phyloP scores from a whole-genome alignment of 2,797 vertebrate genomes.

The Tragelaphus eurycerus region DNA sequence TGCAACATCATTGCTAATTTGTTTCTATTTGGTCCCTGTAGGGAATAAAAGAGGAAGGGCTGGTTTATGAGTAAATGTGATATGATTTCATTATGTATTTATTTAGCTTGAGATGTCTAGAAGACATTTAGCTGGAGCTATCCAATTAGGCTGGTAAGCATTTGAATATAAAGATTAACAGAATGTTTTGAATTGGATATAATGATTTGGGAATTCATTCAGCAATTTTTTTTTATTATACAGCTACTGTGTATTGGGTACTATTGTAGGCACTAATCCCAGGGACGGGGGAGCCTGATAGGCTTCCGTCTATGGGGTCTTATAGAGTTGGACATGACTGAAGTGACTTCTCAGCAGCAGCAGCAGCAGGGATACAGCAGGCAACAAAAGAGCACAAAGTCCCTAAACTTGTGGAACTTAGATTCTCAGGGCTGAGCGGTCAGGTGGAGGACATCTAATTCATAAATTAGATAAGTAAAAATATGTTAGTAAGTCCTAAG shows the following conservation, averaged over 20 bases:
- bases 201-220: not conserved
- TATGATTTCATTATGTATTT: not conserved
- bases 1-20: conserved; percentile 3
- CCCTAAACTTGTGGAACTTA: not conserved
- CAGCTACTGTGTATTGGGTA: not conserved
- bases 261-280: not conserved
- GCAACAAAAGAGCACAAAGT: not conserved
- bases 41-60: not conserved
- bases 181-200: not conserved
- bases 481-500: not conserved
- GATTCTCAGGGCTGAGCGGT: not conserved
- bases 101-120: not conserved
- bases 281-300: too few relatives aligned
- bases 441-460: not conserved
- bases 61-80: not conserved
- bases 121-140: not conserved
- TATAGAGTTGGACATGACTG: too few relatives aligned
- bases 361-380: not conserved
- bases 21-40: not conserved
- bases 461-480: not conserved
- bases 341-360: too few relatives aligned
- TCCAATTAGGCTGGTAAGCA: not conserved
- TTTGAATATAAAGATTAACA: not conserved
- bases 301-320: too few relatives aligned
- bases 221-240: not conserved